Evolutionary conservation across 2,113 vertebrate species (phyloP).

Genomic region (Microcebus tavaratra): DNA sequence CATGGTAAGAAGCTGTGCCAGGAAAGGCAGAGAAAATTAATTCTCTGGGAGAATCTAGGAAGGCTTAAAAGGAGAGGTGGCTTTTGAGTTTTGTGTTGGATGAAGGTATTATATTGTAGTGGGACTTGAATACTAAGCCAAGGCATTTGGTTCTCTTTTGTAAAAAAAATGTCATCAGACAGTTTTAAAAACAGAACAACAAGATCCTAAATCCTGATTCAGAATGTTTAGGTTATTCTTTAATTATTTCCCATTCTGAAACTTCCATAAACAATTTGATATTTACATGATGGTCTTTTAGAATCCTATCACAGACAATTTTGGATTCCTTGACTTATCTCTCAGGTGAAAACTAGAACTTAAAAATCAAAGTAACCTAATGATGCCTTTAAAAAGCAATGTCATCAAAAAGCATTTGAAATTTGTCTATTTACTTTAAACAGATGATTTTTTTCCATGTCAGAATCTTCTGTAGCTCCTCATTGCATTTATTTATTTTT

Average conservation of each 20-base stretch:
- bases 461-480: no score
- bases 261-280: not conserved
- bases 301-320: not conserved
- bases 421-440: not conserved
- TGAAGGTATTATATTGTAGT: not conserved
- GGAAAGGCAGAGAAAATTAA: not conserved
- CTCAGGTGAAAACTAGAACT: not conserved
- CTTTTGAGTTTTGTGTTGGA: not conserved
- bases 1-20: not conserved
- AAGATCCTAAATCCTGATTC: not conserved
- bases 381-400: not conserved
- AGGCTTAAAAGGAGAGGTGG: not conserved
- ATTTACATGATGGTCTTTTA: not conserved
- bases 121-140: not conserved
- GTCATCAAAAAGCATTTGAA: not conserved
- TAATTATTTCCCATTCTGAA: conserved; percentile 4
- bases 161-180: not conserved
- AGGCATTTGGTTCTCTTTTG: conserved; percentile 2
- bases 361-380: not conserved
- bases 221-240: not conserved
- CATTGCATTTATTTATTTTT: not conserved
- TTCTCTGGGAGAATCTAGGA: not conserved
- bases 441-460: not conserved
- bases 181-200: not conserved
- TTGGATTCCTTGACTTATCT: not conserved